These are phyloP conservation scores for Kobus ellipsiprymnus DNA, from an alignment of 2,113 vertebrate genomes.

Conservation along the genomic window DNA sequence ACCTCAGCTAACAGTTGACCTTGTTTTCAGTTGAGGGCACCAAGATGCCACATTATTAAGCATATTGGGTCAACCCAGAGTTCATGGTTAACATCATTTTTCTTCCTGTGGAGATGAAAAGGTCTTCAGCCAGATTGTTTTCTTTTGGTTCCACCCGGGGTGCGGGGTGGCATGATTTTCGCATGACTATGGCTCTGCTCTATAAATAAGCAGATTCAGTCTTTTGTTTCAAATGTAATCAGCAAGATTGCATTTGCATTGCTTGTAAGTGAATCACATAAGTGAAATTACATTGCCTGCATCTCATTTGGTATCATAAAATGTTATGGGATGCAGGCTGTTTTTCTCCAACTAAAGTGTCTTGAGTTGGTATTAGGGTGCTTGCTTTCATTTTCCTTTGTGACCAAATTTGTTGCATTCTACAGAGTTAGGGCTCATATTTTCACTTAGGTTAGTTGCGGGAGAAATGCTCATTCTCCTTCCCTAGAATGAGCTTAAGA, in stretches of 20 bases:
- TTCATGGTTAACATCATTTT: conserved; percentile 13
- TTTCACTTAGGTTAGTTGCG: conserved; percentile 50
- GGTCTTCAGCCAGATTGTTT: conserved; percentile 23
- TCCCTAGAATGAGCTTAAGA: conserved; percentile 43
- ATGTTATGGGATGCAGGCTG: conserved; percentile 71
- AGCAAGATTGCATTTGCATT: conserved; percentile 78
- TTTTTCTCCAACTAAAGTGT: conserved; percentile 64
- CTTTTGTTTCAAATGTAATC: conserved; percentile 79
- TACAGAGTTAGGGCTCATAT: conserved; percentile 25
- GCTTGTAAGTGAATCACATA: conserved; percentile 71
- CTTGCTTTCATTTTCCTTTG: conserved; percentile 64
- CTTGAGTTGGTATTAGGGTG: conserved; percentile 51
- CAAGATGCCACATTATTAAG: conserved; percentile 21
- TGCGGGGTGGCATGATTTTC: conserved; percentile 53
- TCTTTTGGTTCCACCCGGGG: conserved; percentile 47
- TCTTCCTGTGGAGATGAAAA: conserved; percentile 54
- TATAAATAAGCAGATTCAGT: conserved; percentile 76
- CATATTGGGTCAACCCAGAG: background rate
- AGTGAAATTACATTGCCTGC: conserved; percentile 75
- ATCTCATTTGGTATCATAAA: conserved; percentile 77
- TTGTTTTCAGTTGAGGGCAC: conserved; percentile 31
- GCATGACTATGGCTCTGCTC: conserved; percentile 55
- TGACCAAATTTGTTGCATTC: conserved; percentile 57
- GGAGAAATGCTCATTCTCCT: conserved; percentile 21
- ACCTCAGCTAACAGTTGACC: conserved; percentile 16